Evolutionary conservation across 2,797 vertebrate genomes (phyloP).

Genomic region (Sebastolobus altivelis): DNA sequence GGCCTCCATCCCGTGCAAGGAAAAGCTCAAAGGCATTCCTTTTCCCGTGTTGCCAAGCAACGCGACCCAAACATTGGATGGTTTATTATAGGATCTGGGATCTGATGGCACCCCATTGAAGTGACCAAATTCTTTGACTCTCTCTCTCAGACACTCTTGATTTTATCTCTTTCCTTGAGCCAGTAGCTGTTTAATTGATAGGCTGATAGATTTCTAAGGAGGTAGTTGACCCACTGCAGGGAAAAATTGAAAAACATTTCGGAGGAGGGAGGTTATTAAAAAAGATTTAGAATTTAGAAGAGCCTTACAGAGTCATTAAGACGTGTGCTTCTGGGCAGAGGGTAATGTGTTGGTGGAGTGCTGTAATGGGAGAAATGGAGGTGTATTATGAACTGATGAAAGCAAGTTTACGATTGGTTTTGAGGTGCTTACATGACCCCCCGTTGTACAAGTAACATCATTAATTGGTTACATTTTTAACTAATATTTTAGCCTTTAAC

Average conservation of each 20-base stretch:
- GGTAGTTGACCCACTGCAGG: background rate
- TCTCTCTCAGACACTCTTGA: background rate
- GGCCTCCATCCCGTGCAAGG: slow-evolving; percentile 24
- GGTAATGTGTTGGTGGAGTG: background rate
- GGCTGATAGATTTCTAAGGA: background rate
- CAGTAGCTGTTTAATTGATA: background rate
- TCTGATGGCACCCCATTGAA: slow-evolving; percentile 46
- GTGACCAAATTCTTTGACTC: slow-evolving; percentile 37
- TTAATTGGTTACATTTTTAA: background rate
- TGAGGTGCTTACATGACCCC: background rate
- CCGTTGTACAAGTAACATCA: too few species aligned
- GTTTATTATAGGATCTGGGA: slow-evolving; percentile 37
- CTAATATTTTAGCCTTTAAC: background rate
- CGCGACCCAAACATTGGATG: slow-evolving; percentile 34
- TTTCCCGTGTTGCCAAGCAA: slow-evolving; percentile 50
- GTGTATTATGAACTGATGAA: background rate
- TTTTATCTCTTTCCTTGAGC: background rate
- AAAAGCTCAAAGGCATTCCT: slow-evolving; percentile 68
- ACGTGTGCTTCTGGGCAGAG: background rate
- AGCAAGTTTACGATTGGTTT: background rate
- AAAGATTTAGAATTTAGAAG: background rate
- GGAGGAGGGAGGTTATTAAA: background rate
- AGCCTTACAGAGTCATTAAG: background rate
- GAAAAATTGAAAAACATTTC: background rate
- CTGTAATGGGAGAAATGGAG: background rate